phyloP scores from a whole-genome alignment of 2,113 vertebrate species.

The Albula goreensis region DNA sequence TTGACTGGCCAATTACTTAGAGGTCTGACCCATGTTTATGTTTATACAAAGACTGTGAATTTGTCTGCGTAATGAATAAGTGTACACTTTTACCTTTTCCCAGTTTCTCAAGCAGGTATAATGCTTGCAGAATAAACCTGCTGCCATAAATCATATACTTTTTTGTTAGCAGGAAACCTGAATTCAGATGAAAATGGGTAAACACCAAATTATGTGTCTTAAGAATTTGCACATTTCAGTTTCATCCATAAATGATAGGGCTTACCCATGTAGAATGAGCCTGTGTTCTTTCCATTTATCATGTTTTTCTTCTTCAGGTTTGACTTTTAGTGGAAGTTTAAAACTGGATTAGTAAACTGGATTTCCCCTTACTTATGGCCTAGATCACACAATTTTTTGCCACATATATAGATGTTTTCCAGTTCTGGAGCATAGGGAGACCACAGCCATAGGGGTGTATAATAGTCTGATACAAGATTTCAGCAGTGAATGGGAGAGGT shows the following conservation, averaged over 20 bases:
- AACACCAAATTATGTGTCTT: not conserved
- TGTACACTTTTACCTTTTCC: too few relatives aligned
- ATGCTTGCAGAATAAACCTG: too few relatives aligned
- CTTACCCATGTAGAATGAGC: not conserved
- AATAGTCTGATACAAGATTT: not conserved
- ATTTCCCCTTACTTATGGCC: not conserved
- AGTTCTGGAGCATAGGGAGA: not conserved
- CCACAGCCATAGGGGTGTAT: not conserved
- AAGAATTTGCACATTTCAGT: not conserved
- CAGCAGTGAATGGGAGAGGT: slow-evolving; percentile 24
- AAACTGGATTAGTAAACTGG: too few relatives aligned
- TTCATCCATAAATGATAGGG: not conserved
- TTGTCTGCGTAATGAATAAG: too few relatives aligned
- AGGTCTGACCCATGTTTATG: too few relatives aligned
- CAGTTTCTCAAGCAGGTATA: too few relatives aligned
- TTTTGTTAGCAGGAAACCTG: not conserved
- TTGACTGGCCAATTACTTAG: not conserved
- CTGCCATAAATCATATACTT: not conserved
- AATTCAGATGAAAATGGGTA: not conserved
- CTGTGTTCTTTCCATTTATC: not conserved
- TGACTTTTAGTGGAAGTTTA: not conserved
- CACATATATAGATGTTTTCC: not conserved
- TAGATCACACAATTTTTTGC: too few relatives aligned
- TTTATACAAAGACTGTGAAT: too few relatives aligned
- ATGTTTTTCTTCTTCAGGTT: not conserved